Base-by-base conservation (phyloP, 2,888 invertebrate genomes). In the Habroteleia sp. region DNA sequence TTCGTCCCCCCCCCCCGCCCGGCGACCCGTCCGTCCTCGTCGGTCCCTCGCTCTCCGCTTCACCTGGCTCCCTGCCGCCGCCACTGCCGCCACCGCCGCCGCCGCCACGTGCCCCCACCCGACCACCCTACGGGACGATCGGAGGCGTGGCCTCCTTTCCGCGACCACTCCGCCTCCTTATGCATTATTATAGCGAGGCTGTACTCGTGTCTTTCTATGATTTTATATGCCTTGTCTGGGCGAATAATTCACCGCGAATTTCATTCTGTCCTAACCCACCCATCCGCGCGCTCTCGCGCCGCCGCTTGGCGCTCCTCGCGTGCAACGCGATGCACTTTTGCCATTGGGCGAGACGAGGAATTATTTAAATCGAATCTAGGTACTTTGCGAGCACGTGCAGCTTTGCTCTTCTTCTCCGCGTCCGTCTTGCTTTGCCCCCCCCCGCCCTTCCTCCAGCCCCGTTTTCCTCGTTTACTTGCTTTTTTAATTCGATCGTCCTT, bases 121-220 rank as follows among this genome's bases (percentile, higher is more conserved):
- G n/a, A n/a, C n/a, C n/a, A n/a, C n/a, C n/a, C n/a, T n/a, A n/a
- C n/a, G n/a, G n/a, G n/a, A n/a, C 75, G 71, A 77, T 65, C 69
- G 79, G 80, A 66, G 81, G 86, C 85, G 86, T 85, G 85, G 84
- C 81, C 77, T 79, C 65, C 73, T 58, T 66, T 50, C 79, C 65
- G 81, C 79, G 73, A 54, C 56, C 71, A 79, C 79, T 78, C 85
- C 88, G 85, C 88, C 87, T 81, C 84, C 87, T 88, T 88, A 88
- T 87, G 87, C 88, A 87, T 88, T 88, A 88, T 88, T 87, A 88
- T 88, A 85, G 77, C 71, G 33, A 69, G 62, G 71, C 77, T 41
- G 69, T 60, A 65, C 78, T 79, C 82, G 80, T 81, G 82, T 82
- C 82, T 81, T 82, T 85, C 84, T 88, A 88, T 88, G 87, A 87